Evolutionary conservation across 2,888 invertebrate species (phyloP), one percentile per base, ranked within the genome.

Genomic region (Patella caerulea): DNA sequence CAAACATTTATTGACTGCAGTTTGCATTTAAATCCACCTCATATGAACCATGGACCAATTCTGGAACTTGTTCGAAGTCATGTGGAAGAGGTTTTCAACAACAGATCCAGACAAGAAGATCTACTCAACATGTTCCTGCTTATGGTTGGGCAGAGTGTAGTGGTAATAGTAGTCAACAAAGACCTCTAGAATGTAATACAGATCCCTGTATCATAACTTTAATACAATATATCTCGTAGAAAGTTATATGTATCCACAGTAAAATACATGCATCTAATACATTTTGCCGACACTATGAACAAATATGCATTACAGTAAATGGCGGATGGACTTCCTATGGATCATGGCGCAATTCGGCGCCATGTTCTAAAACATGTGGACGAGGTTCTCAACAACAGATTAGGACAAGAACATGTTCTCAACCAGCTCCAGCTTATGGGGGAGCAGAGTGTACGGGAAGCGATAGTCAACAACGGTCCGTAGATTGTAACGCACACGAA

Each of bases 351-450:
- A 74, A 69, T 29, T 15, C 19, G 3, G 59, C 69, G 24, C 5
- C 15, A 2, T 74, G 74, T 69, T 69, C 74, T 4, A n/a, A 19
- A n/a, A 74, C 52, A 7, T 74, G 74, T 74, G 74, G 74, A 2
- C 52, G 74, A n/a, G 74, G 74, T 17, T 5, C 15, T 17, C 55
- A 56, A n/a, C 3, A 14, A 45, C 74, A 74, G 69, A 59, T 59
- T 29, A 65, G 65, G 24, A 69, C 74, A 14, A 34, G 69, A n/a
- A 17, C 45, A 34, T 74, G 74, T 65, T 53, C 74, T 19, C 59
- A 74, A 24, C 74, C 65, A 0, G 19, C 3, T 29, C 59, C 59
- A 11, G 74, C 74, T 19, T 74, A 74, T 45, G 69, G 69, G 14
- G 74, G 74, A 4, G 3, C 45, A 29, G 14, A 12, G 12, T 74